These are phyloP conservation scores for Nyctalus aviator DNA, from an alignment of 2,797 vertebrate species.

Conservation along the genomic window DNA sequence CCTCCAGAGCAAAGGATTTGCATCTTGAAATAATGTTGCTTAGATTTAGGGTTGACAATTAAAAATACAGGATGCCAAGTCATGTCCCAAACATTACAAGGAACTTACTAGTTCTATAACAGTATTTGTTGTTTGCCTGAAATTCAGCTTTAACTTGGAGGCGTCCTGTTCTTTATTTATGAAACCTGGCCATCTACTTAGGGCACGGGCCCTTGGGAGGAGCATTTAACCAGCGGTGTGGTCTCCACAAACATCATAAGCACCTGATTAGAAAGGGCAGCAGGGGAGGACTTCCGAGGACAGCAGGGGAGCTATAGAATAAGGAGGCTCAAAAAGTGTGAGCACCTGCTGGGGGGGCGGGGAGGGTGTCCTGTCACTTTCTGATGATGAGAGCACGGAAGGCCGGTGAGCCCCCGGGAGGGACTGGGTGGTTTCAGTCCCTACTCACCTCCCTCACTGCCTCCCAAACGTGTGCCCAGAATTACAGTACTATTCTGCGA, in stretches of 20 bases:
- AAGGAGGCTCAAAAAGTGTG: not conserved
- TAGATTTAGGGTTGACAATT: constrained; percentile 3
- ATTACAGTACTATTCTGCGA: not conserved
- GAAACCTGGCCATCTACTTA: not conserved
- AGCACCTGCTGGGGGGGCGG: too few species aligned
- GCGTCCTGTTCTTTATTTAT: not conserved
- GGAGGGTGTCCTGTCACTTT: not conserved
- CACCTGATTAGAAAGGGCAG: not conserved
- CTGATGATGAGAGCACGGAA: not conserved
- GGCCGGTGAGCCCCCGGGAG: not conserved
- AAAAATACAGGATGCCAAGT: not conserved
- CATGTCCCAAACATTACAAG: not conserved
- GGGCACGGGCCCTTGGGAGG: not conserved
- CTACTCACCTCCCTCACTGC: not conserved
- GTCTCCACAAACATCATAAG: not conserved
- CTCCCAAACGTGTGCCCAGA: not conserved
- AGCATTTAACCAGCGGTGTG: not conserved
- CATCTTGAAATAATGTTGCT: not conserved
- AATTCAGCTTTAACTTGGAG: constrained; percentile 22
- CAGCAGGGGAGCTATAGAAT: not conserved
- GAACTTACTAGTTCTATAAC: not conserved
- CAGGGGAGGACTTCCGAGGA: not conserved
- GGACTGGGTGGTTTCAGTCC: not conserved
- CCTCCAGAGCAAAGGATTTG: not conserved
- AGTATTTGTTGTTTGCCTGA: constrained; percentile 8